Evolutionary conservation across 2,797 vertebrate species (phyloP).

Genomic region (Diceros bicornis): DNA sequence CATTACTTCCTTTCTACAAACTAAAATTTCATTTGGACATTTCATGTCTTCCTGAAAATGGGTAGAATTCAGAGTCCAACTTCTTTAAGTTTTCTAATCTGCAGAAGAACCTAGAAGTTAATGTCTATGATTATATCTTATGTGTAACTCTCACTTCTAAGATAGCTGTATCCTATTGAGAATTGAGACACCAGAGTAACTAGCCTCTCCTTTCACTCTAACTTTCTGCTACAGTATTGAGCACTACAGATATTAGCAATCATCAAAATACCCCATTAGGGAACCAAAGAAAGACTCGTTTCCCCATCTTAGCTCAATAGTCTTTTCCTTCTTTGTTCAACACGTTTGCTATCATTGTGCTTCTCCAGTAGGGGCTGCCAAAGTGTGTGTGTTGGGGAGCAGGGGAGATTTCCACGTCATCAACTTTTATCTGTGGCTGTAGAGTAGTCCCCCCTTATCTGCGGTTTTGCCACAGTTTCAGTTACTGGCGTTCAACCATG

Average conservation of each 20-base stretch:
- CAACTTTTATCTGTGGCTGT: conserved; percentile 77
- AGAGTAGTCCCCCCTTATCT: too few relatives aligned
- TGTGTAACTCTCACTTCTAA: conserved; percentile 40
- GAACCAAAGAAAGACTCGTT: conserved; percentile 55
- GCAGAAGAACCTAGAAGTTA: conserved; percentile 42
- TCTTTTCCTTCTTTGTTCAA: conserved; percentile 64
- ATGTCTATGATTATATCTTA: conserved; percentile 8
- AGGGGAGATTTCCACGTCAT: conserved; percentile 58
- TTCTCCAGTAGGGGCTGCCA: conserved; percentile 63
- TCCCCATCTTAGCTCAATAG: neutral
- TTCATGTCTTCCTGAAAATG: conserved; percentile 23
- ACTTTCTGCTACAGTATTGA: conserved; percentile 57
- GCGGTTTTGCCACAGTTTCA: too few relatives aligned
- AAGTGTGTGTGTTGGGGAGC: neutral
- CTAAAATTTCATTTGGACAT: neutral
- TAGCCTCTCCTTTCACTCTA: conserved; percentile 1
- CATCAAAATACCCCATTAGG: conserved; percentile 59
- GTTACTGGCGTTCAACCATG: too few relatives aligned
- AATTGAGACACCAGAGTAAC: conserved; percentile 24
- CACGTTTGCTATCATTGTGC: conserved; percentile 61
- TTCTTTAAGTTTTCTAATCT: conserved; percentile 51
- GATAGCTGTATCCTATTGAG: neutral
- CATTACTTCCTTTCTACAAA: conserved; percentile 47
- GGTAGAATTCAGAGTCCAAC: conserved; percentile 36
- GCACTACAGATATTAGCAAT: conserved; percentile 2